Evolutionary conservation across 1,140 invertebrate genomes (phyloP), one percentile per base, ranked within the genome.

Genomic region (Leptonema lineaticorne): DNA sequence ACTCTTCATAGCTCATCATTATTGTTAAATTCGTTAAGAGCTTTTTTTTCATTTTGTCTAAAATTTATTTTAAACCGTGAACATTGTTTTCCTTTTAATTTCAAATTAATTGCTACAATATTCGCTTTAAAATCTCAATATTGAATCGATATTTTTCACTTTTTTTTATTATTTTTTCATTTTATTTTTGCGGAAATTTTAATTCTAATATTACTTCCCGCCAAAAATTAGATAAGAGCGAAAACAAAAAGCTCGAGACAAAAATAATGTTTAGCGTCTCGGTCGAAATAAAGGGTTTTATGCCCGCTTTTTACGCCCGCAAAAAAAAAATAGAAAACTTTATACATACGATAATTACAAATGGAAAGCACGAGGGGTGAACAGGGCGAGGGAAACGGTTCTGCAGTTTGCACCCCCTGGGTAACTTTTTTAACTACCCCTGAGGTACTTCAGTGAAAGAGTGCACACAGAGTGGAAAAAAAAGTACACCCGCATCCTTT

Each of bases 61-160:
- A 69, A n/a, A 69, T 69, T 69, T 64, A 60, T 64, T 68, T 68
- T 53, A 68, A 68, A 68, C 56, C 63, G 67, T 33, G 50, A 68
- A 68, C 33, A 68, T 62, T 50, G n/a, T n/a, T n/a, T 30, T 29
- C 45, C 53, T 45, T 58, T 46, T 37, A 18, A 45, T 46, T n/a
- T 8, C 56, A 18, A 14, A 41, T 59, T 29, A 67, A 37, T 59
- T 67, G n/a, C 65, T 27, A 56, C 41, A 24, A 46, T 29, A 9
- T 16, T 37, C 65, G 24, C 27, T 67, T 67, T 67, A 29, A 62
- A 18, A 24, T 11, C 57, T n/a, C n/a, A n/a, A n/a, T n/a, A n/a
- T n/a, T n/a, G n/a, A n/a, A n/a, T n/a, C n/a, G n/a, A n/a, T n/a
- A n/a, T n/a, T n/a, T n/a, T n/a, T n/a, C n/a, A n/a, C n/a, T n/a